A percentile compares a stretch with the other conserved stretches of the same genome.
Evolutionary conservation across 35 echinoderm and acorn worm genomes (phyloP).

Genomic region (Lytechinus variegatus): DNA sequence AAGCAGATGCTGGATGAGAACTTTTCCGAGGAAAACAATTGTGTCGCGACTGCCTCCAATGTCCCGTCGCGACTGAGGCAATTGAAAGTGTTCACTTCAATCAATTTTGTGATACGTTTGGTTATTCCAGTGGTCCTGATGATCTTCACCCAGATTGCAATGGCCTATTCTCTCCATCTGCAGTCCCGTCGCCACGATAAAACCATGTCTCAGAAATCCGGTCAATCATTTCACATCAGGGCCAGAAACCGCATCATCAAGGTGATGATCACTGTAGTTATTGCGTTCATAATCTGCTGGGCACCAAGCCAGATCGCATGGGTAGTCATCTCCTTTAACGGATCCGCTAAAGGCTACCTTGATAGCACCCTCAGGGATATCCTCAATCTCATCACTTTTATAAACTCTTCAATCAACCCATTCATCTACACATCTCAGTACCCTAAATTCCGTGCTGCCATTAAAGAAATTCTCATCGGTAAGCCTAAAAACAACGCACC

Average conservation of each 20-base stretch:
- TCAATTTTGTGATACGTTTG: background rate
- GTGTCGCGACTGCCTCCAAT: background rate
- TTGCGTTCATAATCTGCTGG: background rate
- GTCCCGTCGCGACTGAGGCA: background rate
- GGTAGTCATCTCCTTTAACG: background rate
- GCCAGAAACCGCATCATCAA: background rate
- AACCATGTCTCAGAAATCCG: background rate
- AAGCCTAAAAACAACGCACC: background rate
- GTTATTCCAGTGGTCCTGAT: background rate
- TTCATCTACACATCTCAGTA: background rate
- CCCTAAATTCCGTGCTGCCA: background rate
- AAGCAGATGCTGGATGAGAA: background rate
- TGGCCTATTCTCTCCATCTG: background rate
- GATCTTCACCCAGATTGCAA: background rate
- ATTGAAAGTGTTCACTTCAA: background rate
- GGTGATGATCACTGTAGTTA: background rate
- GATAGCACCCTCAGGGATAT: background rate
- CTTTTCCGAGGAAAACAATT: background rate
- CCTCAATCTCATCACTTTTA: background rate
- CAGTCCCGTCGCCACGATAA: background rate
- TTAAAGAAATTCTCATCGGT: background rate
- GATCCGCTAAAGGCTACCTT: background rate
- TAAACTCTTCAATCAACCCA: background rate
- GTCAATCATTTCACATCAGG: background rate
- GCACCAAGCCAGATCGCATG: background rate